Conservation (phyloP, 2,797 vertebrate genomes). For the Melanotaenia maccullochi region DNA sequence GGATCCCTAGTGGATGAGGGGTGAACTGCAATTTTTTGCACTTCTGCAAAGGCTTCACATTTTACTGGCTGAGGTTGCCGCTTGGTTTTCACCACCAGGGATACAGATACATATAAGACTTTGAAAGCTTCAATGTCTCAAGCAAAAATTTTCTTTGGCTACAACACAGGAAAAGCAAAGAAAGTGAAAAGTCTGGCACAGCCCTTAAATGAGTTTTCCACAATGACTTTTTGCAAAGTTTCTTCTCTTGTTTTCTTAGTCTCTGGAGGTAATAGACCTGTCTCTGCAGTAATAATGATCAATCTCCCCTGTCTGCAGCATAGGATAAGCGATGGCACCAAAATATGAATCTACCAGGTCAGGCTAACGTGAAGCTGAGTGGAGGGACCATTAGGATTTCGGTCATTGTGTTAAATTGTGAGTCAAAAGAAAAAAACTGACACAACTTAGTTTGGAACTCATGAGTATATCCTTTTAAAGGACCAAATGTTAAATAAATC, state of each 20-base stretch:
- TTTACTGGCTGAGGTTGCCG: too few species aligned
- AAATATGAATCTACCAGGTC: slow-evolving; percentile 68
- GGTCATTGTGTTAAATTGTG: slow-evolving; percentile 56
- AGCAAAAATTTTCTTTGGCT: slow-evolving; percentile 46
- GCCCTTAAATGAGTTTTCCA: slow-evolving; percentile 61
- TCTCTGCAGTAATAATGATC: slow-evolving; percentile 83
- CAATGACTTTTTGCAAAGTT: slow-evolving; percentile 66
- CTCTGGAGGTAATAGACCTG: slow-evolving; percentile 84
- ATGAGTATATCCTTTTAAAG: slow-evolving; percentile 4
- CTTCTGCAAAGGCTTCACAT: too few species aligned
- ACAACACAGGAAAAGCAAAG: slow-evolving; percentile 38
- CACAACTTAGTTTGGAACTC: slow-evolving; percentile 43
- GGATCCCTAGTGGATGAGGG: too few species aligned
- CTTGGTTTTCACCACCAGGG: background rate
- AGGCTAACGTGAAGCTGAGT: slow-evolving; percentile 45
- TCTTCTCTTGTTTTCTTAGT: slow-evolving; percentile 75
- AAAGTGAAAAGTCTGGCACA: slow-evolving; percentile 47
- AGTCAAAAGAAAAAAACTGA: slow-evolving; percentile 65
- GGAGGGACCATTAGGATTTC: slow-evolving; percentile 66
- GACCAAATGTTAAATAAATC: slow-evolving; percentile 28
- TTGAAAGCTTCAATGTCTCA: slow-evolving; percentile 24
- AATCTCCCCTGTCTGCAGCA: slow-evolving; percentile 72
- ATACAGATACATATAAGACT: slow-evolving; percentile 22
- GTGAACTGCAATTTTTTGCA: too few species aligned
- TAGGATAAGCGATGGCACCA: slow-evolving; percentile 58